Conservation (phyloP, 2,888 invertebrate species). For the Phortica okadai region DNA sequence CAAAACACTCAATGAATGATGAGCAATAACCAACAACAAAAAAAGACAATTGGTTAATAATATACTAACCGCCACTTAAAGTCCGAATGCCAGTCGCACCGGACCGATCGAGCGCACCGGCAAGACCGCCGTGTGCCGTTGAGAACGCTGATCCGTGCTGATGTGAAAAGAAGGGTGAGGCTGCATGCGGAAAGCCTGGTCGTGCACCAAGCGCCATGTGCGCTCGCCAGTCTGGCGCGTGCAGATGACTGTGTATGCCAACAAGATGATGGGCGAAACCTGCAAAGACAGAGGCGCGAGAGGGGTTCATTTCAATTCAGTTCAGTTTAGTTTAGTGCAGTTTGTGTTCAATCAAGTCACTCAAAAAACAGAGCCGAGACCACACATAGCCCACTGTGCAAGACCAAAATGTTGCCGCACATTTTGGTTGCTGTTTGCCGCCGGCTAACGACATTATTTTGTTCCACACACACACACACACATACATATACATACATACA, state of each 20-base stretch:
- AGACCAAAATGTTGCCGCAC: constrained; percentile 72
- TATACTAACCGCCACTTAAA: constrained; percentile 71
- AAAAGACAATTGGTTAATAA: not conserved
- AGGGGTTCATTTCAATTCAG: not conserved
- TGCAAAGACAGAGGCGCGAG: constrained; percentile 61
- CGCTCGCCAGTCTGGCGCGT: constrained; percentile 81
- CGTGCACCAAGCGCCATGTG: constrained; percentile 70
- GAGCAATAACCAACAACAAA: constrained; percentile 5
- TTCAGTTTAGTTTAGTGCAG: not conserved
- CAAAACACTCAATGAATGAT: constrained; percentile 15
- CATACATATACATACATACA: not conserved
- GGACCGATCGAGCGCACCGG: constrained; percentile 69
- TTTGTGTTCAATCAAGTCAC: constrained; percentile 21
- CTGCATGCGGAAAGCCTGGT: constrained; percentile 69
- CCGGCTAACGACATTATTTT: not conserved
- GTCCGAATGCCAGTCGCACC: constrained; percentile 56
- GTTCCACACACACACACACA: constrained; percentile 36
- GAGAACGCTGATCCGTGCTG: constrained; percentile 77
- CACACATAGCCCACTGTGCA: constrained; percentile 69
- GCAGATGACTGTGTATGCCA: constrained; percentile 82
- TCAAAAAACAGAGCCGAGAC: constrained; percentile 38
- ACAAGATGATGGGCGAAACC: constrained; percentile 87
- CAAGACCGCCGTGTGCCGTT: constrained; percentile 79
- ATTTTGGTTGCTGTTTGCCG: constrained; percentile 64
- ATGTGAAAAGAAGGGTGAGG: constrained; percentile 77